Evolutionary conservation across 2,888 invertebrate species (phyloP), one percentile per base, ranked within the genome.

Genomic region (Lasioglossum lativentre): DNA sequence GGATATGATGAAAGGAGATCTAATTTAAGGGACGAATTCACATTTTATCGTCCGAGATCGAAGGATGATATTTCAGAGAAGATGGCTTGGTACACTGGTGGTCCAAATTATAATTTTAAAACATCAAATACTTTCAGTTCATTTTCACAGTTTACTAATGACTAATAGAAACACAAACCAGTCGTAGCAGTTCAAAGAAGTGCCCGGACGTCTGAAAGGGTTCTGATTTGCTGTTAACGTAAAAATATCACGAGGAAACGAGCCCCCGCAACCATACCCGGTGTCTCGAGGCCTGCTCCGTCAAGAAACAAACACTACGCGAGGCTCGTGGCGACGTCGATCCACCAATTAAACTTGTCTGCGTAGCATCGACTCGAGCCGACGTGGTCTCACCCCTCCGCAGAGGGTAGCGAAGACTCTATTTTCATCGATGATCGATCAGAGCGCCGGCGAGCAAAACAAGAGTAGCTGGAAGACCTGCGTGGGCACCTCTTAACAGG

Each of bases 381-480:
- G 45, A 42, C 78, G 45, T 59, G 27, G 40, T 27, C 78, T 19
- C 59, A 14, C n/a, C 59, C 56, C n/a, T 56, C 34, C 34, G n/a
- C 34, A 5, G 14, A 23, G n/a, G 40, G 40, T 27, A 19, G 27
- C 14, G n/a, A 8, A 34, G 38, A 42, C 42, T 73, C 79, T 75
- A 75, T 72, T 81, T 82, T 56, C 75, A 75, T 73, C 68, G 68
- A 82, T 73, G 83, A 73, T 38, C 73, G 52, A 81, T 38, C 63
- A 73, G 38, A 66, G 34, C 47, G 19, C n/a, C 27, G 30, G 1
- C 10, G 19, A 74, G 42, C 19, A 23, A 56, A 56, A 30, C 16
- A 16, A 74, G 30, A 70, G 56, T 23, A 14, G 19, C 2, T 10
- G 68, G 68, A 68, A 23, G 34, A 38, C 19, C 34, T 19, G 34